Evolutionary conservation across 1,140 invertebrate genomes (phyloP), one percentile per base, ranked within the genome.

Genomic region (Caenorhabditis brenneri): DNA sequence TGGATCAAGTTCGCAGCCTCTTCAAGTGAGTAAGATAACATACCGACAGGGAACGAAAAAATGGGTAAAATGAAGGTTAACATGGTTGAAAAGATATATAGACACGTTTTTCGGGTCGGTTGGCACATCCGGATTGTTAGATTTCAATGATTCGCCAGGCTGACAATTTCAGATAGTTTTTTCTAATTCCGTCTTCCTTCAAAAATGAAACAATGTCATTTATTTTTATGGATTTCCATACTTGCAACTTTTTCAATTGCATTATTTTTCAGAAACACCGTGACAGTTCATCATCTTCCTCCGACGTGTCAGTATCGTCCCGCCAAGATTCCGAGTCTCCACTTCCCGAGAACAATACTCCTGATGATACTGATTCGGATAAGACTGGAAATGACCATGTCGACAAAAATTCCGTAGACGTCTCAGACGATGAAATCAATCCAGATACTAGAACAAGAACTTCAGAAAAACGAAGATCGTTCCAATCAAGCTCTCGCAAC

Each of bases 1-100:
- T 74, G 65, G 65, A 12, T 46, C 65, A 7, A 74, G 65, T 74
- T 74, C 65, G 0, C 65, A 74, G 10, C 65, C 65, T 22, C n/a
- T 74, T 2, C 12, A 74, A n/a, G 65, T 74, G 36, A 74, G 36
- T 36, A 0, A 33, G 24, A n/a, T 36, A 0, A 36, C 24, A n/a
- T n/a, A n/a, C n/a, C n/a, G n/a, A n/a, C n/a, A n/a, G n/a, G n/a
- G n/a, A n/a, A n/a, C n/a, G n/a, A n/a, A n/a, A n/a, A n/a, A n/a
- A n/a, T n/a, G n/a, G n/a, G n/a, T n/a, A n/a, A n/a, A n/a, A n/a
- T n/a, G n/a, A n/a, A n/a, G n/a, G n/a, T n/a, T n/a, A n/a, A n/a
- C n/a, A n/a, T n/a, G n/a, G n/a, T n/a, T n/a, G n/a, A n/a, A n/a
- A n/a, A n/a, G n/a, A n/a, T n/a, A n/a, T n/a, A n/a, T n/a, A n/a